Base-by-base conservation (phyloP, 2,113 vertebrate genomes). In the Cebus imitator region DNA sequence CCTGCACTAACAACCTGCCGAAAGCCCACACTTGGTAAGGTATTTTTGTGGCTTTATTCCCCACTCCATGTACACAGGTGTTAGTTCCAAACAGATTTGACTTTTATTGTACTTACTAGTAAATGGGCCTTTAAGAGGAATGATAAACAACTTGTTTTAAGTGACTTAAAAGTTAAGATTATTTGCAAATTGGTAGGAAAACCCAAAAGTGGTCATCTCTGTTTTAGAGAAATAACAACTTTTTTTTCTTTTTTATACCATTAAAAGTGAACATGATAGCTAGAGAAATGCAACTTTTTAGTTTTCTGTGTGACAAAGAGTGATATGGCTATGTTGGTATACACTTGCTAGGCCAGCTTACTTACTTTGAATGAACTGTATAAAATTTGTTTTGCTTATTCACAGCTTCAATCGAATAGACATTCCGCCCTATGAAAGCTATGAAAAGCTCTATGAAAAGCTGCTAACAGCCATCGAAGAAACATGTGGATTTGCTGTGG, bases 391-490 rank as follows among this genome's bases (percentile, higher is more conserved):
- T 95, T 64, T 97, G 92, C 78, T 97, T 98, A 1, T 96, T 95
- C 95, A 25, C 98, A 99, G 99, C 98, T 99, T 99, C 98, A 99
- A 99, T 98, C 99, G 99, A 98, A 99, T 99, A 78, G 99, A 99
- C 99, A 99, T 99, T 99, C 99, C 99, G 85, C 99, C 99, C 1
- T 99, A 99, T 14, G 99, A 99, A 98, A 99, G 98, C 98, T 99
- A 99, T 32, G 99, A 99, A 96, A 99, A 99, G 98, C 99, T 99
- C 21, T 99, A 99, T 90, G 99, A 99, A 98, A 99, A 99, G 99
- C 98, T 99, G 98, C 99, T 99, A 98, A 99, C 99, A 18, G 99
- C 99, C 99, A 99, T 99, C 73, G 99, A 99, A 98, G 99, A 99
- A 98, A 99, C 99, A 6, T 99, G 99, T 92, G 99, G 99, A 96